These are phyloP conservation scores for Rhodinocichla rosea DNA, from an alignment of 2,113 vertebrate genomes.

Conservation along the genomic window DNA sequence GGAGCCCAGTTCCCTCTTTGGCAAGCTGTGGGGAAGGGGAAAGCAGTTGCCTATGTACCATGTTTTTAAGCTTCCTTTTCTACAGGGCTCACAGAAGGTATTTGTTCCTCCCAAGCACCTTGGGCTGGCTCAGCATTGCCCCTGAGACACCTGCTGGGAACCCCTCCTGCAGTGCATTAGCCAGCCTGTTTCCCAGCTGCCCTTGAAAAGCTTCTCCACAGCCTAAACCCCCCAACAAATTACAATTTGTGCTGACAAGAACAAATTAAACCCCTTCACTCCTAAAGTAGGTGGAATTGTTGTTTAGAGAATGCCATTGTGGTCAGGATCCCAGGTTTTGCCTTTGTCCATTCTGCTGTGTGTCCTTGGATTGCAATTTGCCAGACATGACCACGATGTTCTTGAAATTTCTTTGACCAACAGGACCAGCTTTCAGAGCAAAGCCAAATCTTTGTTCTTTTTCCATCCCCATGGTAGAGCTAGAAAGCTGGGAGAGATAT, in stretches of 20 bases:
- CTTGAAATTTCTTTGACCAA: slow-evolving; percentile 21
- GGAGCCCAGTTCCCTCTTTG: background rate
- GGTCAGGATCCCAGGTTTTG: background rate
- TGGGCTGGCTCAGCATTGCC: background rate
- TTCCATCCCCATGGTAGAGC: background rate
- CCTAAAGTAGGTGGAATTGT: background rate
- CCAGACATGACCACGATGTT: background rate
- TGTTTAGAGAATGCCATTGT: background rate
- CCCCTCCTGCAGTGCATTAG: background rate
- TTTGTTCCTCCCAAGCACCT: background rate
- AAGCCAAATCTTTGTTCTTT: background rate
- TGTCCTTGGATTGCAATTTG: background rate
- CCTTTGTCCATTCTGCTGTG: background rate
- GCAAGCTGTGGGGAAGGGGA: background rate
- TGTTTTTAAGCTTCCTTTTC: background rate
- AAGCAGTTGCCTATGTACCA: background rate
- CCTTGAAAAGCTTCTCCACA: background rate
- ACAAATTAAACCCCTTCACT: background rate
- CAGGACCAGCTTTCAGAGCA: background rate
- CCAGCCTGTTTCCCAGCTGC: background rate
- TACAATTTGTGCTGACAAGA: background rate
- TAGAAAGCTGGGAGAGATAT: background rate
- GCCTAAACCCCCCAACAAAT: background rate
- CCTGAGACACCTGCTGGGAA: background rate
- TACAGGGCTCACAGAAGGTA: background rate